Percentiles rank a stretch among this genome's conserved stretches.
These are phyloP conservation scores for Sardinella longiceps DNA, from an alignment of 2,797 vertebrate species.

Conservation along the genomic window DNA sequence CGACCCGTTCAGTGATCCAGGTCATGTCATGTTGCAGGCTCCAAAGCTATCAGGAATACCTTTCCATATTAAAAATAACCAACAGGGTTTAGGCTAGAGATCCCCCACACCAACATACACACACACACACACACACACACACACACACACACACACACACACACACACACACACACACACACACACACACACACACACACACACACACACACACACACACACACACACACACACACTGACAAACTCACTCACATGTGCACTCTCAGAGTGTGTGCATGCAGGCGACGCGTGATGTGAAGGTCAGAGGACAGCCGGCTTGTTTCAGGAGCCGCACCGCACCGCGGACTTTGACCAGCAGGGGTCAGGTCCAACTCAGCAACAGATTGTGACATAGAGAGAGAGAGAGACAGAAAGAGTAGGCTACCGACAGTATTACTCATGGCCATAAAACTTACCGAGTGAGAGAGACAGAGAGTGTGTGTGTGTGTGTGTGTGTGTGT, in stretches of 20 bases:
- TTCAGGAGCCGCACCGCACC: neutral
- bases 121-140: neutral
- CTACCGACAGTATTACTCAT: too few species aligned
- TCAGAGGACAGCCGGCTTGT: neutral
- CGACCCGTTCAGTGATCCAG: neutral
- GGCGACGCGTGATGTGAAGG: neutral
- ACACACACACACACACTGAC: neutral
- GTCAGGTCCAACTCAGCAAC: neutral
- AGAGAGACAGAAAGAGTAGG: too few species aligned
- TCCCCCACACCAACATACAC: neutral
- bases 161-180: neutral
- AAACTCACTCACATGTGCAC: neutral
- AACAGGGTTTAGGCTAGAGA: too few species aligned
- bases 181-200: neutral
- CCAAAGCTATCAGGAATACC: neutral
- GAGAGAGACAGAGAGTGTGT: too few species aligned
- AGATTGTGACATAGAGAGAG: neutral
- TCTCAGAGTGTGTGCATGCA: neutral
- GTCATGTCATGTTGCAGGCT: neutral
- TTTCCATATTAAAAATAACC: neutral
- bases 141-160: neutral
- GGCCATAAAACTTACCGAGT: too few species aligned
- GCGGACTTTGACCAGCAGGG: neutral
- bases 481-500: neutral
- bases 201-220: neutral